Conservation (phyloP, 2,888 invertebrate genomes). For the Tachystola acroxantha region DNA sequence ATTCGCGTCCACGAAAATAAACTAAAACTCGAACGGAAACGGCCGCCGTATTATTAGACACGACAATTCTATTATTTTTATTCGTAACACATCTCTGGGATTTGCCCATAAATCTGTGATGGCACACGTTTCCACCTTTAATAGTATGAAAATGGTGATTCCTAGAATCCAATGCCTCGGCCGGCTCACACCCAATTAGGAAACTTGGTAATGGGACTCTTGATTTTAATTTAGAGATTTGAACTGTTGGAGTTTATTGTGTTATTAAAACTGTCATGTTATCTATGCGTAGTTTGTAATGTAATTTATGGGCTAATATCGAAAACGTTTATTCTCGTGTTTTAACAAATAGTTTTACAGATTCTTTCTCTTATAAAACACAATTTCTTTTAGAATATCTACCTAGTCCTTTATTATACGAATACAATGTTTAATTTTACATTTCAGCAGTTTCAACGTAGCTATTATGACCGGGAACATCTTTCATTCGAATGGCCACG, state of each 20-base stretch:
- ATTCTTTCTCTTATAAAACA: too few species aligned
- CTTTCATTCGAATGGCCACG: constrained; percentile 49
- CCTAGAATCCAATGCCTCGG: constrained; percentile 46
- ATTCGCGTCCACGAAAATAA: constrained; percentile 74
- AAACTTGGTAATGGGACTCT: constrained; percentile 38
- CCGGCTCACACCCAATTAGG: constrained; percentile 57
- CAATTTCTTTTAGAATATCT: not conserved
- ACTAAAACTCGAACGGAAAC: constrained; percentile 73
- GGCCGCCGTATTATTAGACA: constrained; percentile 73
- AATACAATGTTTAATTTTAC: not conserved
- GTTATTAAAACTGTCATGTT: constrained; percentile 13
- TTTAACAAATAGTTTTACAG: not conserved
- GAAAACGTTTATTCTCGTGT: constrained; percentile 1
- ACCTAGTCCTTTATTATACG: not conserved
- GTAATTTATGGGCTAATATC: constrained; percentile 9
- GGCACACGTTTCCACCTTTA: constrained; percentile 48
- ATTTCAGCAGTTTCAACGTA: constrained; percentile 35
- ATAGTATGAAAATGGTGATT: constrained; percentile 46
- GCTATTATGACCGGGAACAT: constrained; percentile 47
- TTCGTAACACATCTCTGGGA: constrained; percentile 73
- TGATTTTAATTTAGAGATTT: constrained; percentile 33
- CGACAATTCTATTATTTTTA: constrained; percentile 79
- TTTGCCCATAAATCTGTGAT: constrained; percentile 68
- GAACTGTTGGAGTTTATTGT: constrained; percentile 18
- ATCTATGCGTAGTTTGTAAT: constrained; percentile 12